phyloP scores from a whole-genome alignment of 1,140 invertebrate species.

The Pogonomyrmex barbatus region DNA sequence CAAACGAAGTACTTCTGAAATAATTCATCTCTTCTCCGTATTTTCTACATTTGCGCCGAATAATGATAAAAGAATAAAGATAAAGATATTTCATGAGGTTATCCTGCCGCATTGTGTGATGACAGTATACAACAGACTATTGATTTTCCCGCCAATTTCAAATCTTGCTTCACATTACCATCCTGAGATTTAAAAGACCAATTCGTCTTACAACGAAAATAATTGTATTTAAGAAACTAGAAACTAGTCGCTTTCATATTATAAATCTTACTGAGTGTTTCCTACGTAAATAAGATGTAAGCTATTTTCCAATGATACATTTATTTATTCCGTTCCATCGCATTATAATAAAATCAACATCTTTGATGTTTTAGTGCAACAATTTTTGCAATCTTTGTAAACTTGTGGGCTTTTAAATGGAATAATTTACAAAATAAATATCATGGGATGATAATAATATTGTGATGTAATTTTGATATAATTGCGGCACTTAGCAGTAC shows the following conservation, averaged over 20 bases:
- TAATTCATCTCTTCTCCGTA: too few species aligned
- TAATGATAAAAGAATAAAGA: background rate
- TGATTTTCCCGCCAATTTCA: conserved; percentile 68
- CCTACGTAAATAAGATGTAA: background rate
- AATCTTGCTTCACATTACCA: background rate
- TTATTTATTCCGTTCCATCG: too few species aligned
- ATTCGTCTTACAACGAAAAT: background rate
- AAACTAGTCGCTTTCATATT: too few species aligned
- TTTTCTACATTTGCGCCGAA: background rate
- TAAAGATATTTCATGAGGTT: conserved; percentile 21
- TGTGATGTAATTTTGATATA: background rate
- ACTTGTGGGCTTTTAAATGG: background rate
- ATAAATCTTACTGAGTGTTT: too few species aligned
- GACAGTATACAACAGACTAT: background rate
- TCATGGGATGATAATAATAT: background rate
- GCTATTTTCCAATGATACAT: too few species aligned
- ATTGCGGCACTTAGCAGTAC: background rate
- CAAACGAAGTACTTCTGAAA: background rate
- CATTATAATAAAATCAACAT: background rate
- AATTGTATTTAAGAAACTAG: background rate
- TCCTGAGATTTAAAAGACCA: too few species aligned
- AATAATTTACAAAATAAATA: background rate
- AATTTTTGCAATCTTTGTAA: background rate
- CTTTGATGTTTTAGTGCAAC: background rate
- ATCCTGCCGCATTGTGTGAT: conserved; percentile 44